Percentiles rank a stretch among this genome's conserved stretches.
Conservation (phyloP, 2,797 vertebrate genomes). For the Vireo griseus region DNA sequence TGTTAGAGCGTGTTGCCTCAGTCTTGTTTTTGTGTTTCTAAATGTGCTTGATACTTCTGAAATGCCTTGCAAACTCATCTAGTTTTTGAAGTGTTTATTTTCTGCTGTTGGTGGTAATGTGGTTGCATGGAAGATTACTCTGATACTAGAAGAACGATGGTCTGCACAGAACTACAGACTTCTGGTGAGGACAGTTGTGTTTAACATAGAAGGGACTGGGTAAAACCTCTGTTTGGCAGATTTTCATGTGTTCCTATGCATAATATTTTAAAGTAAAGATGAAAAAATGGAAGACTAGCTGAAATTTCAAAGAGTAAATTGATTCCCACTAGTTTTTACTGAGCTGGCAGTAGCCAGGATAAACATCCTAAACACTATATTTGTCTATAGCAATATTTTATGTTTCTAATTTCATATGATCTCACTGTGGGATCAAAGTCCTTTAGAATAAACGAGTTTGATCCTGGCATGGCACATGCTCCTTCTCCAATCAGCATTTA, state of each 20-base stretch:
- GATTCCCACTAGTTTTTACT: not conserved
- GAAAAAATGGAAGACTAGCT: not conserved
- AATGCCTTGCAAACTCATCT: accelerated
- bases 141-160: not conserved
- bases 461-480: not conserved
- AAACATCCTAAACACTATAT: not conserved
- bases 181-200: not conserved
- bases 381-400: not conserved
- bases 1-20: not conserved
- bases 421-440: not conserved
- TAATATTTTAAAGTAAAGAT: not conserved
- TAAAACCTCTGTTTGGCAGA: not conserved
- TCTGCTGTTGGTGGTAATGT: not conserved
- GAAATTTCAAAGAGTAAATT: not conserved
- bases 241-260: not conserved
- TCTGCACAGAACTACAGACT: not conserved
- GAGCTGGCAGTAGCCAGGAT: not conserved
- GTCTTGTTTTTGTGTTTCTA: not conserved
- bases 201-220: not conserved
- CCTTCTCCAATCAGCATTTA: slow-evolving; percentile 1
- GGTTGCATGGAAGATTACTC: not conserved
- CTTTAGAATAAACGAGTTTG: not conserved
- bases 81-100: accelerated
- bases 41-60: not conserved
- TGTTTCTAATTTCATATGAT: not conserved